These are phyloP conservation scores for Delphinapterus leucas DNA, from an alignment of 2,113 vertebrate genomes.

Conservation along the genomic window DNA sequence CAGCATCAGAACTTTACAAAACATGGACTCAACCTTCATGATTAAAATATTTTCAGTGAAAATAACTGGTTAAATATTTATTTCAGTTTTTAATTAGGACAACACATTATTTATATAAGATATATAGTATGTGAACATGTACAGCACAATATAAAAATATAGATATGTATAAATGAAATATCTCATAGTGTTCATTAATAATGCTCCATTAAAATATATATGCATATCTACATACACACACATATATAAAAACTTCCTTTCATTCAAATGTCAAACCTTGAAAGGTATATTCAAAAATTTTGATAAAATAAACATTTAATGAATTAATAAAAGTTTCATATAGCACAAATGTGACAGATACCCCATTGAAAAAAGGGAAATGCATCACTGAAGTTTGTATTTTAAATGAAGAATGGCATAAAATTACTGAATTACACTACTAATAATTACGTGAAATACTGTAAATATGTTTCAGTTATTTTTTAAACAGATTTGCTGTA, in stretches of 20 bases:
- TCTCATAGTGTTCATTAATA: not conserved
- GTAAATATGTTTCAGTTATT: not conserved
- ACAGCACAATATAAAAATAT: not conserved
- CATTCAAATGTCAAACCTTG: not conserved
- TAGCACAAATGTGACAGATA: not conserved
- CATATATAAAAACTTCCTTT: not conserved
- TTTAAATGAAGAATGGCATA: not conserved
- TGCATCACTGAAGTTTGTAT: not conserved
- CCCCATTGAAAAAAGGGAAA: not conserved
- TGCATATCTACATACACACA: not conserved
- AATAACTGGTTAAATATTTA: not conserved
- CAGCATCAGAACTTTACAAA: constrained; percentile 7
- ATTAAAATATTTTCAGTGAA: constrained; percentile 19
- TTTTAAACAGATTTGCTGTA: not conserved
- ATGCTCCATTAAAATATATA: not conserved
- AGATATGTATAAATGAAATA: not conserved
- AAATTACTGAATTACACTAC: not conserved
- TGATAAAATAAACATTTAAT: constrained; percentile 37
- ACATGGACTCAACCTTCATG: not conserved
- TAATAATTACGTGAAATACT: not conserved
- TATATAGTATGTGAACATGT: not conserved
- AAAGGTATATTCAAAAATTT: not conserved
- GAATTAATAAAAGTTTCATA: not conserved
- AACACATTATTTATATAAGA: not conserved
- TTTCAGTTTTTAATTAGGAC: not conserved